phyloP scores from a whole-genome alignment of 30 jellyfish, hydroid and myxozoan genomes.

The Mastigias papua region DNA sequence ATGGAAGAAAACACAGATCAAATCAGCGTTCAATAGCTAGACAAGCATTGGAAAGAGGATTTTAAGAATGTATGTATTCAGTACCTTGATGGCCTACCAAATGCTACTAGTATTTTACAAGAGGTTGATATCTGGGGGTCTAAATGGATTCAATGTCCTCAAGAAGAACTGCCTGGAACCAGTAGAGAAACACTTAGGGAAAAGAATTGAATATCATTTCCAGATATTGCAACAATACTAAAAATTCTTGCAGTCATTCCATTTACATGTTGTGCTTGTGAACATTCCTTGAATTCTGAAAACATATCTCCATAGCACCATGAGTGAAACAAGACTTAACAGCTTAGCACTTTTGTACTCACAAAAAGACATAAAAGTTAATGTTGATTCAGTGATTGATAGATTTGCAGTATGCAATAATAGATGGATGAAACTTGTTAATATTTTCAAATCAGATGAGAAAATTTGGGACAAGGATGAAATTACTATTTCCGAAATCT shows the following conservation, averaged over 20 bases:
- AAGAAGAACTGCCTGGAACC: neutral
- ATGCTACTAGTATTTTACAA: conserved; percentile 1
- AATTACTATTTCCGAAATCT: neutral
- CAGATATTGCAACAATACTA: conserved; percentile 1
- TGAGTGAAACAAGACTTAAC: conserved; percentile 27
- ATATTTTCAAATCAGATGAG: conserved; percentile 22
- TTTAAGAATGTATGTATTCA: conserved; percentile 3
- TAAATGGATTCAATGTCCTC: conserved; percentile 4
- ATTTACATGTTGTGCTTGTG: conserved; percentile 36
- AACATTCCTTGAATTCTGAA: conserved; percentile 8
- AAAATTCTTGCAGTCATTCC: conserved; percentile 24
- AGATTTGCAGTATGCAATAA: conserved; percentile 14
- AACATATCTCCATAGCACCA: conserved; percentile 25
- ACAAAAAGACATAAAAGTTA: conserved; percentile 28
- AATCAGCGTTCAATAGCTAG: neutral
- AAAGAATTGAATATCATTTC: neutral
- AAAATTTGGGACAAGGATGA: neutral
- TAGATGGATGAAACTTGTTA: conserved; percentile 6
- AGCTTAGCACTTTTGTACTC: conserved; percentile 30
- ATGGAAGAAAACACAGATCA: neutral
- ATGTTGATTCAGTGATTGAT: conserved; percentile 16
- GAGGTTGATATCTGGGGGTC: conserved; percentile 43
- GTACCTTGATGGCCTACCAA: conserved; percentile 20
- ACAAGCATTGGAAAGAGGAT: conserved; percentile 24
- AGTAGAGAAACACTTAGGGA: neutral